Base-by-base conservation (phyloP, 2,888 invertebrate genomes). In the Idaea dimidiata region DNA sequence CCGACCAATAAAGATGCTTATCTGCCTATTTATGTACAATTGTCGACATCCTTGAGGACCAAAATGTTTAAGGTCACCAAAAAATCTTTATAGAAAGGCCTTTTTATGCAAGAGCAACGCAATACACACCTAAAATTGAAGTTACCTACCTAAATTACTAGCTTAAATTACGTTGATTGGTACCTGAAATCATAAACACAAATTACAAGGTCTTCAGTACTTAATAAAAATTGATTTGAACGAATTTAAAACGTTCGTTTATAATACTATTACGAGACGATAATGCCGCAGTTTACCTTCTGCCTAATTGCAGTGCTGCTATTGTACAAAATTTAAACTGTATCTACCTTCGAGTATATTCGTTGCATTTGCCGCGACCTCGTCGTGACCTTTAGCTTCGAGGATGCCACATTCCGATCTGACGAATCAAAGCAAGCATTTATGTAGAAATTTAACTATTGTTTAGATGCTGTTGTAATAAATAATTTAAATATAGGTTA, bases 361-460 rank as follows among this genome's bases (percentile, higher is more conserved):
- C 73, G 70, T 71, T 74, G 77, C 73, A 75, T 76, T 77, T 75
- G 72, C n/a, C n/a, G n/a, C 59, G 84, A 86, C 89, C 89, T 89
- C 88, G 86, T 66, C 18, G 59, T 82, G 84, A 88, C 88, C 89
- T 89, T 89, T 89, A 72, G 68, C 71, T 72, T 66, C 63, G 84
- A 88, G 86, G 89, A 89, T 89, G 87, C 83, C 84, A 85, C 89
- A 90, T 91, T 90, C 89, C 89, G 74, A 82, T 75, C 79, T 78
- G 71, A 69, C 76, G 77, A 83, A 80, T 78, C 82, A 82, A 83
- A 87, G 83, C 79, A 80, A 72, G 77, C 73, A 78, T 75, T 84
- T 77, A 80, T 81, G 78, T 76, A 74, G 76, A 75, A 78, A 79
- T 75, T 66, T 68, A 70, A 66, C 80, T 74, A 84, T 84, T 84